Evolutionary conservation across 2,888 invertebrate genomes (phyloP), one percentile per base, ranked within the genome.

Genomic region (Heterodera filipjevi): DNA sequence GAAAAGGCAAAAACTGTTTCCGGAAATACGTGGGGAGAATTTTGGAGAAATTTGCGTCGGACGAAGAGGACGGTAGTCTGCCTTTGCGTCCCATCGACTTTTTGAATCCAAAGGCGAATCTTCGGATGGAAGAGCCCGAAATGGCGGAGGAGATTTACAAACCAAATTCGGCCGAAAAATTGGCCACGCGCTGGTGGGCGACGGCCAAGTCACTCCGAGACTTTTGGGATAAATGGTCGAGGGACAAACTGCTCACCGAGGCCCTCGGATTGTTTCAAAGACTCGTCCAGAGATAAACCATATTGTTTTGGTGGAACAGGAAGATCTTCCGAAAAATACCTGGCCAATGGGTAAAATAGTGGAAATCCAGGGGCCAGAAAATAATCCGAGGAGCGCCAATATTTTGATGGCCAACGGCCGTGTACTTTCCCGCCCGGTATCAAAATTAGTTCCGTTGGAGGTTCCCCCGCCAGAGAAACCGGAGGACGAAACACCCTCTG

Each of bases 31-130:
- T 39, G 39, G 39, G 39, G 39, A 39, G 5, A 3, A 10, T 6
- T 39, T n/a, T 12, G 49, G n/a, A 59, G n/a, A 59, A n/a, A n/a
- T 59, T 22, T 1, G 46, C 30, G 3, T 49, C 49, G 12, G 77
- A 68, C 16, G 59, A 77, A 12, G 8, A 14, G 1, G 77, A 35
- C 5, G 49, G 33, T 1, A 14, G 22, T 27, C 2, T 32, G 12
- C n/a, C 64, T 1, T 10, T 77, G 14, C 1, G 53, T 19, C 77
- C 77, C 2, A 59, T 72, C 10, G 71, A 77, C 35, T 49, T 72
- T 19, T n/a, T 77, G 3, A 3, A 2, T 16, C 71, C 77, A 6
- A 59, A 59, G n/a, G 59, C 59, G 5, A 1, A 84, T 84, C 8
- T 82, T 27, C 16, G 27, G 32, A 46, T 83, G 44, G 44, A 49